Percentiles rank a stretch among this genome's conserved stretches.
phyloP scores from a whole-genome alignment of 2,113 vertebrate genomes.

The Labeo catla region DNA sequence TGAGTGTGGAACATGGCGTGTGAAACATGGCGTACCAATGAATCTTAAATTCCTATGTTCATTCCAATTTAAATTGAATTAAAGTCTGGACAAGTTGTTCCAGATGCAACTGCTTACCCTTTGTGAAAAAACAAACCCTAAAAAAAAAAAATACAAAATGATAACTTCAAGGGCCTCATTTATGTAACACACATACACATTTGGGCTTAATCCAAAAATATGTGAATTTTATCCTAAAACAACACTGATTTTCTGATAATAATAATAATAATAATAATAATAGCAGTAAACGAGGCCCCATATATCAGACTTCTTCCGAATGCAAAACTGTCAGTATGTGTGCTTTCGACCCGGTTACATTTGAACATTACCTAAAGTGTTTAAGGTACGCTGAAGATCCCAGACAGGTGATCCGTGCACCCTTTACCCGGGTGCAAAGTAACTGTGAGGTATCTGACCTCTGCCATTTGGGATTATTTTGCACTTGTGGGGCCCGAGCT shows the following conservation, averaged over 20 bases:
- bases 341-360: neutral
- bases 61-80: neutral
- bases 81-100: neutral
- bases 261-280: neutral
- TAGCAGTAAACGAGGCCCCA: too few relatives aligned
- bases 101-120: neutral
- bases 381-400: constrained; percentile 28
- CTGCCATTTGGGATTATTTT: constrained; percentile 29
- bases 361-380: constrained; percentile 47
- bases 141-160: neutral
- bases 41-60: neutral
- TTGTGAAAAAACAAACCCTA: neutral
- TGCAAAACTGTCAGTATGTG: neutral
- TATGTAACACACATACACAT: neutral
- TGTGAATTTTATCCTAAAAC: neutral
- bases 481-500: constrained; percentile 32
- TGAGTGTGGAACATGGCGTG: neutral
- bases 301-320: neutral
- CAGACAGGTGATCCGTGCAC: neutral
- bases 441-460: constrained; percentile 28
- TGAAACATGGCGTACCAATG: constrained; percentile 6
- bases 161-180: neutral
- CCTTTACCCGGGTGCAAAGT: constrained; percentile 7
- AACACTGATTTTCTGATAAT: neutral
- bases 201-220: neutral